Base-by-base conservation (phyloP, 2,888 invertebrate species). In the Acanthosoma haemorrhoidale region DNA sequence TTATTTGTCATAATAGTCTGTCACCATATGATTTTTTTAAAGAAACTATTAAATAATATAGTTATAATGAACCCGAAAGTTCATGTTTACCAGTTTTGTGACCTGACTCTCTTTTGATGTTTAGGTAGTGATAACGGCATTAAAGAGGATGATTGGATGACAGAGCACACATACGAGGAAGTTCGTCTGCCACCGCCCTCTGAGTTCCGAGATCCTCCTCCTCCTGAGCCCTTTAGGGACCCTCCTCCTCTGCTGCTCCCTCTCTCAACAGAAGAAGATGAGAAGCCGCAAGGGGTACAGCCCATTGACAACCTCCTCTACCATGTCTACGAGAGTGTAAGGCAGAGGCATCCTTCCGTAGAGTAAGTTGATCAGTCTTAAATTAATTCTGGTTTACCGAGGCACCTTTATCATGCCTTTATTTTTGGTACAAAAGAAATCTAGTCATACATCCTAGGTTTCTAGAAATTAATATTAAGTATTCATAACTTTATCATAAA, bases 161-260 rank as follows among this genome's bases (percentile, higher is more conserved):
- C 25, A 36, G 74, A 75, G 8, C 75, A 76, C 31, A 73, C 74
- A 16, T 76, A 76, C 63, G 76, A 86, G 41, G 87, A 89, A 77
- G 87, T 89, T 1, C 82, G 85, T 31, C 80, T 89, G 72, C 91
- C 91, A 31, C 92, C 92, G 0, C 92, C 92, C 1, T 89, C 91
- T 77, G 91, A 92, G 80, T 92, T 92, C 77, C 86, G 90, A 79
- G 92, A 92, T 80, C 88, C 89, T 18, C 87, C 90, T 41, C 91
- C 91, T 8, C 90, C 89, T 0, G 89, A 89, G 68, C 79, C 78
- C 57, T 76, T 80, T 80, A 67, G 80, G 80, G 68, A 82, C 81
- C 34, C 79, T 80, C 72, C 83, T 81, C 34, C 79, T 80, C 72
- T 83, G 81, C 75, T 78, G 81, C 73, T 16, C 77, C 81, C 74